Percentiles rank a stretch among this genome's conserved stretches.
These are phyloP conservation scores for Pachycephus smyrnensis DNA, from an alignment of 2,888 invertebrate species.

Conservation along the genomic window DNA sequence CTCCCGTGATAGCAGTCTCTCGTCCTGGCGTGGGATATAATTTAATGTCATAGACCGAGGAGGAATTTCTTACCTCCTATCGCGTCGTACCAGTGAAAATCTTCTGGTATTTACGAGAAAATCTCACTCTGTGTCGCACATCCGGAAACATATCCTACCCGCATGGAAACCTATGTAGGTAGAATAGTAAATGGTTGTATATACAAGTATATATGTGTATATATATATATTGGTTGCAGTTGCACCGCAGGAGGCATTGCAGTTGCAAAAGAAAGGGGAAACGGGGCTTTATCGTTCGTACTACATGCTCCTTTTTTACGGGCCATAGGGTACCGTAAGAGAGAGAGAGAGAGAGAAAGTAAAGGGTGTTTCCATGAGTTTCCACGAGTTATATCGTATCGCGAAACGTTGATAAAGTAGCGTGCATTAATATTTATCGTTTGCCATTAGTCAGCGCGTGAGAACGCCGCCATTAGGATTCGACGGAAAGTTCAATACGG, in stretches of 20 bases:
- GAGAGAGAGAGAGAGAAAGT: background rate
- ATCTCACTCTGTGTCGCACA: constrained; percentile 13
- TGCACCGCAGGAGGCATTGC: background rate
- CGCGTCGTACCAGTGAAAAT: constrained; percentile 18
- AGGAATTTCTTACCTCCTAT: background rate
- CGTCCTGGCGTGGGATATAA: background rate
- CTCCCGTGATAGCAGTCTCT: background rate
- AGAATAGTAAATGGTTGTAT: background rate
- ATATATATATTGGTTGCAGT: background rate
- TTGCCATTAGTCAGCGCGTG: background rate
- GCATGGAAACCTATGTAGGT: background rate
- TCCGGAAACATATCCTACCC: background rate
- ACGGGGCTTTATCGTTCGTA: background rate
- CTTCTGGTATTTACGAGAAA: constrained; percentile 38
- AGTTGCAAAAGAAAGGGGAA: background rate
- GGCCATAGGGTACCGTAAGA: background rate
- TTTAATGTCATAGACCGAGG: background rate
- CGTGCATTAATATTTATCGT: background rate
- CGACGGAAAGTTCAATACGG: background rate
- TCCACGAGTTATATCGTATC: background rate
- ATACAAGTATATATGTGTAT: background rate
- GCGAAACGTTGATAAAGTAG: background rate
- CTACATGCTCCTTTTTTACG: background rate
- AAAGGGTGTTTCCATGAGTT: background rate
- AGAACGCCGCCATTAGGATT: background rate